phyloP scores from a whole-genome alignment of 1,140 invertebrate species.

The Scaptomyza graminum region DNA sequence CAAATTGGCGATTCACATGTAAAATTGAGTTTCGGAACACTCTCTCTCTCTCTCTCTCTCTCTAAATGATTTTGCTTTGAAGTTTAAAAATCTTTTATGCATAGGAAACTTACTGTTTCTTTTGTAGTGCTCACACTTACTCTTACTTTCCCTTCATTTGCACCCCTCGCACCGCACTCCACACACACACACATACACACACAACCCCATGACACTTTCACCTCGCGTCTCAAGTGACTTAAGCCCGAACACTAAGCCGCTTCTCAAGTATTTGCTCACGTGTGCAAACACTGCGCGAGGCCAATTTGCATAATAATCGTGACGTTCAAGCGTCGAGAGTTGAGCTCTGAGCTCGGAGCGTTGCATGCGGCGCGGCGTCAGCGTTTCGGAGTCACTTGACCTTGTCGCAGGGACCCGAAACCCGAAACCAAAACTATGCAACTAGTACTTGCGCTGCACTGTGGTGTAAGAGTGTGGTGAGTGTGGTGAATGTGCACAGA shows the following conservation, averaged over 20 bases:
- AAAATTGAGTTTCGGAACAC: no score
- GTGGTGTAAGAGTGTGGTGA: constrained; percentile 7
- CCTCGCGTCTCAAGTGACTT: constrained; percentile 51
- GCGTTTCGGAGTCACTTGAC: constrained; percentile 56
- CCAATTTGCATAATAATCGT: constrained; percentile 80
- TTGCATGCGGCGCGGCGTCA: constrained; percentile 1
- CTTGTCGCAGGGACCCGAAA: constrained; percentile 44
- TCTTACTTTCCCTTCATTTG: background rate
- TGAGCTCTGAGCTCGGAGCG: constrained; percentile 19
- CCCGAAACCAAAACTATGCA: background rate
- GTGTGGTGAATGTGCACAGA: constrained; percentile 12
- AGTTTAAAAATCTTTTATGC: no score
- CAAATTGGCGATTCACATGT: no score
- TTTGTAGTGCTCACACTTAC: background rate
- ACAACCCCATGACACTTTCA: background rate
- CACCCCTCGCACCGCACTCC: no score
- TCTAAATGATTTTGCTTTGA: no score
- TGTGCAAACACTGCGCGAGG: constrained; percentile 69
- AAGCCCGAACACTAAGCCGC: constrained; percentile 38
- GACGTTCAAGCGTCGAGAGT: constrained; percentile 25
- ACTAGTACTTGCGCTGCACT: background rate
- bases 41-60: background rate
- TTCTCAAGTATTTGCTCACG: constrained; percentile 70
- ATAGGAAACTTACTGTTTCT: no score
- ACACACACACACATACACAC: no score